phyloP scores from a whole-genome alignment of 2,888 invertebrate species.

The Trimorus sp. region DNA sequence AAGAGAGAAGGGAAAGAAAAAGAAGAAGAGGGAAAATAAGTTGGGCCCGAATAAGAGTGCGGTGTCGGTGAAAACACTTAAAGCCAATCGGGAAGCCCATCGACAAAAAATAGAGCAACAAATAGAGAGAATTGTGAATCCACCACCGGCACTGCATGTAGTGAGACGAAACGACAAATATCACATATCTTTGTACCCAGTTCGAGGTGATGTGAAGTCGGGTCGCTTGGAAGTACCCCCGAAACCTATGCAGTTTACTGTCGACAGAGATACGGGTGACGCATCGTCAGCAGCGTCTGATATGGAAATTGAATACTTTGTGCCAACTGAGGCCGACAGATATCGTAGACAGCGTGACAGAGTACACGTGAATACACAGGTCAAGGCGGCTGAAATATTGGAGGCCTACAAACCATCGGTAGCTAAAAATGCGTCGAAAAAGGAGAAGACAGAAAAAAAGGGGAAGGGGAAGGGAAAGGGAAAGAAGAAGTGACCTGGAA shows the following conservation, averaged over 20 bases:
- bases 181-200: slow-evolving; percentile 81
- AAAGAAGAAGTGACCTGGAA: background rate
- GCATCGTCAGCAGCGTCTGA: slow-evolving; percentile 78
- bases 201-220: slow-evolving; percentile 73
- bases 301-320: slow-evolving; percentile 81
- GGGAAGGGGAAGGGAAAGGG: slow-evolving; percentile 9
- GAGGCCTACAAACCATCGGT: slow-evolving; percentile 70
- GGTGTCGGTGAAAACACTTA: too few species aligned
- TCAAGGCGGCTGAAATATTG: slow-evolving; percentile 74
- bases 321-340: slow-evolving; percentile 78
- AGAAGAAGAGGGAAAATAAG: too few species aligned
- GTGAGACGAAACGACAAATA: slow-evolving; percentile 78
- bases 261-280: slow-evolving; percentile 76
- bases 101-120: background rate
- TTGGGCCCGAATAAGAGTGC: too few species aligned
- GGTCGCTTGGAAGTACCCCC: slow-evolving; percentile 73
- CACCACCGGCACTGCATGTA: slow-evolving; percentile 78
- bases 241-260: slow-evolving; percentile 80
- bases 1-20: too few species aligned
- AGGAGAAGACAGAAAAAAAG: slow-evolving; percentile 26
- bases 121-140: slow-evolving; percentile 63
- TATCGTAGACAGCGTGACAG: slow-evolving; percentile 77
- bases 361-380: slow-evolving; percentile 78
- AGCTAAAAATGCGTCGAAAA: slow-evolving; percentile 50
- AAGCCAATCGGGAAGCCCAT: background rate